Conservation (phyloP, 2,797 vertebrate species). For the Borostomias antarcticus region DNA sequence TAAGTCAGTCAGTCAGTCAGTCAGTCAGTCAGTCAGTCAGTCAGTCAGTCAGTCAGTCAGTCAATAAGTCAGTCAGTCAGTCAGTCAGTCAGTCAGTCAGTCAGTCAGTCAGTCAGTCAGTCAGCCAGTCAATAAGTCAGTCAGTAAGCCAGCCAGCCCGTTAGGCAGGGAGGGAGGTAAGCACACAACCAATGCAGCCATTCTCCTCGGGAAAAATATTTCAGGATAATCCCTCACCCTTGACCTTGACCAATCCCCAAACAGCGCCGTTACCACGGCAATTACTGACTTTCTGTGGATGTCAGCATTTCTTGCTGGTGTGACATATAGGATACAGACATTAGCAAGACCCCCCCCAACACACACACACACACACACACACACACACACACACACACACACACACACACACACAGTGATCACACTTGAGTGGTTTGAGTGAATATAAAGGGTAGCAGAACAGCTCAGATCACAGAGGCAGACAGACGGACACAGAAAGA, state of each 20-base stretch:
- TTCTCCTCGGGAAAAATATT: slow-evolving; percentile 55
- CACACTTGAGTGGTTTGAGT: slow-evolving; percentile 9
- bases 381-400: slow-evolving; percentile 8
- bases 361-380: background rate
- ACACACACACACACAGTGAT: slow-evolving; percentile 11
- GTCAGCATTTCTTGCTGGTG: slow-evolving; percentile 33
- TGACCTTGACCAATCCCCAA: slow-evolving; percentile 65
- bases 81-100: slow-evolving; percentile 2
- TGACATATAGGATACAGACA: slow-evolving; percentile 19
- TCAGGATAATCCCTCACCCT: slow-evolving; percentile 68
- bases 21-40: slow-evolving; percentile 4
- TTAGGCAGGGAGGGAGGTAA: background rate
- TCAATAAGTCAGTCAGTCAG: slow-evolving; percentile 36
- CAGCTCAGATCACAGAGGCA: slow-evolving; percentile 1
- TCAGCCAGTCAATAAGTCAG: background rate
- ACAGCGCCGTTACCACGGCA: slow-evolving; percentile 62
- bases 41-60: slow-evolving; percentile 46
- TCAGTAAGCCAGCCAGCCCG: background rate
- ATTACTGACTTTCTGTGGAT: slow-evolving; percentile 57
- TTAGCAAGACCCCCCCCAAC: no score
- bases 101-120: slow-evolving; percentile 55
- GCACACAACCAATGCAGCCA: slow-evolving; percentile 53
- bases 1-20: slow-evolving; percentile 62
- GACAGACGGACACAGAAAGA: background rate
- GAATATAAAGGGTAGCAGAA: slow-evolving; percentile 2